Evolutionary conservation across 2,797 vertebrate genomes (phyloP).

Genomic region (Cryptoprocta ferox): DNA sequence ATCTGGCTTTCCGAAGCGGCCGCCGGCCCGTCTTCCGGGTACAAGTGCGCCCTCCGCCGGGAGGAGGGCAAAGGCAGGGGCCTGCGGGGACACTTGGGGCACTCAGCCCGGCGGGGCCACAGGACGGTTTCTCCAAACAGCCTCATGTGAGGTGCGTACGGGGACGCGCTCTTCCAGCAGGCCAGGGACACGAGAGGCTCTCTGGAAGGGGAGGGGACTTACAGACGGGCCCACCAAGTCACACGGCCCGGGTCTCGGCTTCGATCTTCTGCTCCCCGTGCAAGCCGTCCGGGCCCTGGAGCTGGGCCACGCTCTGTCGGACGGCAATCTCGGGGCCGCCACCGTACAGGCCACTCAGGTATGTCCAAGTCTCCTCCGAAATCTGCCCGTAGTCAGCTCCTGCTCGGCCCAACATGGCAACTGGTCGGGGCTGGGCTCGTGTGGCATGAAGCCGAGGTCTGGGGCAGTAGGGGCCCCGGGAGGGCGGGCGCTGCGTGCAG

Average conservation of each 20-base stretch:
- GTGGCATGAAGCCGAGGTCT: fast-evolving
- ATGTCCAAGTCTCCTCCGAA: slow-evolving; percentile 97
- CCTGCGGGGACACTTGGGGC: neutral
- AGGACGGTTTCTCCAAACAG: neutral
- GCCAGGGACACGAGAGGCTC: neutral
- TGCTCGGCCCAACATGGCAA: slow-evolving; percentile 65
- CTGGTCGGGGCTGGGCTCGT: fast-evolving
- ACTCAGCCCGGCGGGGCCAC: neutral
- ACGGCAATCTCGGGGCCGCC: slow-evolving; percentile 97
- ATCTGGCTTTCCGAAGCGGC: neutral
- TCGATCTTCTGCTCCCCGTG: slow-evolving; percentile 98
- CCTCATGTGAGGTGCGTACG: neutral
- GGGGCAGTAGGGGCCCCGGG: neutral
- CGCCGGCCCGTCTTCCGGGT: slow-evolving; percentile 23
- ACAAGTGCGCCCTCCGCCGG: neutral
- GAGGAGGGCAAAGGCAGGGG: neutral
- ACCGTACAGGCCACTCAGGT: slow-evolving; percentile 93
- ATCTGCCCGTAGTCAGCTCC: slow-evolving; percentile 99
- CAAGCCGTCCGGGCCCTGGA: slow-evolving; percentile 88
- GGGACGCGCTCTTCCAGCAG: fast-evolving
- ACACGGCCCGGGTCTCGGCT: slow-evolving; percentile 95
- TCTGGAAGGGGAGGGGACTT: neutral
- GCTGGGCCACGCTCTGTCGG: slow-evolving; percentile 92
- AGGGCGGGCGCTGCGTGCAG: no score
- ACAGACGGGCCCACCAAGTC: slow-evolving; percentile 74